Base-by-base conservation (phyloP, 2,113 vertebrate species). In the Amblyopsis rosae region DNA sequence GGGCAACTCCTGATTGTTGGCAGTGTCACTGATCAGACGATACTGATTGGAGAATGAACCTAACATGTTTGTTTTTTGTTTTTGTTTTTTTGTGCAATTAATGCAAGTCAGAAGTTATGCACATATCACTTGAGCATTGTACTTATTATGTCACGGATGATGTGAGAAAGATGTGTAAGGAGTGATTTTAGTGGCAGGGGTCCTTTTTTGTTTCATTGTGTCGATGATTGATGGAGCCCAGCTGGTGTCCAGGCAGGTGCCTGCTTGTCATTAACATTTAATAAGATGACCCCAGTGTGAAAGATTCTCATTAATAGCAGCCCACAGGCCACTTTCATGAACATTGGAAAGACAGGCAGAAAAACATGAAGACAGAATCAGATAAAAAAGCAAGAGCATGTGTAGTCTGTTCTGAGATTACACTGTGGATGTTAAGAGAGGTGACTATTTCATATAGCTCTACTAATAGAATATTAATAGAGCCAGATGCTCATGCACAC, bases 251-350 rank as follows among this genome's bases (percentile, higher is more conserved):
- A 84, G 75, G 73, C 84, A 88, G 86, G 86, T 89, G 79, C 74
- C 65, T 69, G 74, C 32, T 71, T 70, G 74, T 70, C 86, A 89
- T 91, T 89, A 91, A 90, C 81, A 59, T 88, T 93, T 91, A 87
- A 92, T 88, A 88, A 81, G 81, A 26, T 26, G 26, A 75, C 76
- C 75, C 79, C 35, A 41, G 71, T 67, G 81, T 76, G 79, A 83
- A 81, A 81, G 75, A 85, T 84, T 82, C 87, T 88, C 88, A 90
- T 89, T 92, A 91, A 87, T 77, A 72, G 78, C 55, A 70, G 72
- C 85, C 89, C 82, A 86, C 79, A 68, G 89, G 89, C 82, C 74
- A 81, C 71, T 73, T 70, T 76, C 69, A 73, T 65, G 75, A 81
- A 83, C 77, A 51, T 12, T 86, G 86, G 77, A 77, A 72, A 80